Conservation (phyloP, 1,140 invertebrate species). For the Antheraea mylitta region DNA sequence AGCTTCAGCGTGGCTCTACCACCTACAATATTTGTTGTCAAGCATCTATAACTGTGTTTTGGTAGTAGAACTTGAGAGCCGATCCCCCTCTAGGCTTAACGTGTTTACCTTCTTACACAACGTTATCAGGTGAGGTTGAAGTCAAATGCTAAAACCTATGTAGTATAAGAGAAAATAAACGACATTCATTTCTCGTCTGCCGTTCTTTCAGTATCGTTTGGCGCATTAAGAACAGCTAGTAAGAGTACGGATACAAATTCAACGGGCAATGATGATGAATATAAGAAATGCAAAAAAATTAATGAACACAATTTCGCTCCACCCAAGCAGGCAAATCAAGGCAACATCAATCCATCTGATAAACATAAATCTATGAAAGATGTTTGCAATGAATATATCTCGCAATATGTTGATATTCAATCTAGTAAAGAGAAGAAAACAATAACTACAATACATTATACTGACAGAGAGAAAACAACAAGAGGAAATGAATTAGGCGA, state of each 20-base stretch:
- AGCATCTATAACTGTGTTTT: too few relatives aligned
- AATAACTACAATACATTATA: background rate
- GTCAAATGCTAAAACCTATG: too few relatives aligned
- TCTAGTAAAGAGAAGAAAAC: background rate
- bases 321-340: slow-evolving; percentile 3
- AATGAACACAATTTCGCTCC: slow-evolving; percentile 22
- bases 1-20: too few relatives aligned
- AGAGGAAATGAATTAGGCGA: background rate
- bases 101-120: too few relatives aligned
- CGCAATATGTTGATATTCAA: background rate
- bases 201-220: slow-evolving; percentile 32
- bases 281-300: slow-evolving; percentile 22
- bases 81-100: too few relatives aligned
- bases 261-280: slow-evolving; percentile 21
- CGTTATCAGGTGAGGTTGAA: too few relatives aligned
- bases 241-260: slow-evolving; percentile 23
- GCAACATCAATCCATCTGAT: background rate
- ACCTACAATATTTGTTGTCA: too few relatives aligned
- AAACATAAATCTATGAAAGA: background rate
- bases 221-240: slow-evolving; percentile 16
- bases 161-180: too few relatives aligned
- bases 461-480: background rate
- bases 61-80: too few relatives aligned
- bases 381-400: background rate
- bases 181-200: background rate